phyloP scores from a whole-genome alignment of 1,140 invertebrate species.

The Drosophila oshimai region DNA sequence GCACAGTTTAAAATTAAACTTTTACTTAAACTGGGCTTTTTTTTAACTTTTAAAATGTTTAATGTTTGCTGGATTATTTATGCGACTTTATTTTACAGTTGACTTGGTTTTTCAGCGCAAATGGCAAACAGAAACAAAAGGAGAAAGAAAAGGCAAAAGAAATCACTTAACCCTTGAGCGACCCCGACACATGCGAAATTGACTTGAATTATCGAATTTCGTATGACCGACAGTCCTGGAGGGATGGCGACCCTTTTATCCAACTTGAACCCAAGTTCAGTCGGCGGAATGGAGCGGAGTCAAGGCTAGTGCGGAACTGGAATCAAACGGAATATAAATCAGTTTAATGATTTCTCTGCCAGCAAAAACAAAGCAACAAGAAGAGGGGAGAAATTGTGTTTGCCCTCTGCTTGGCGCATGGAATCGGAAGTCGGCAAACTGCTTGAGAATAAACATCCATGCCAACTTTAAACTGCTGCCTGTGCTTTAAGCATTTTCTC shows the following conservation, averaged over 20 bases:
- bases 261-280: conserved; percentile 70
- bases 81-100: conserved; percentile 64
- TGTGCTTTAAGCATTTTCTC: neutral
- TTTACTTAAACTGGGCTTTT: too few species aligned
- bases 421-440: conserved; percentile 62
- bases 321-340: conserved; percentile 75
- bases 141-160: conserved; percentile 45
- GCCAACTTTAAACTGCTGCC: neutral
- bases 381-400: conserved; percentile 27
- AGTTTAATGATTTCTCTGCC: conserved; percentile 71
- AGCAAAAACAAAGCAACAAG: conserved; percentile 40
- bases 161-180: conserved; percentile 69
- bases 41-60: conserved; percentile 43
- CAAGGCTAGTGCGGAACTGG: conserved; percentile 25
- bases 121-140: conserved; percentile 9
- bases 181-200: conserved; percentile 71
- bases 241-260: conserved; percentile 57
- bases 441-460: conserved; percentile 42
- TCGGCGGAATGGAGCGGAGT: conserved; percentile 17
- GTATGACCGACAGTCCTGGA: too few species aligned
- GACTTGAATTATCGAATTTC: conserved; percentile 74
- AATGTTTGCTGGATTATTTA: conserved; percentile 46
- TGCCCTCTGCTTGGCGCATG: conserved; percentile 55
- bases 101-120: conserved; percentile 31
- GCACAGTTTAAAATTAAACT: too few species aligned